Conservation (phyloP, 2,888 invertebrate species). For the Fragum sueziense region DNA sequence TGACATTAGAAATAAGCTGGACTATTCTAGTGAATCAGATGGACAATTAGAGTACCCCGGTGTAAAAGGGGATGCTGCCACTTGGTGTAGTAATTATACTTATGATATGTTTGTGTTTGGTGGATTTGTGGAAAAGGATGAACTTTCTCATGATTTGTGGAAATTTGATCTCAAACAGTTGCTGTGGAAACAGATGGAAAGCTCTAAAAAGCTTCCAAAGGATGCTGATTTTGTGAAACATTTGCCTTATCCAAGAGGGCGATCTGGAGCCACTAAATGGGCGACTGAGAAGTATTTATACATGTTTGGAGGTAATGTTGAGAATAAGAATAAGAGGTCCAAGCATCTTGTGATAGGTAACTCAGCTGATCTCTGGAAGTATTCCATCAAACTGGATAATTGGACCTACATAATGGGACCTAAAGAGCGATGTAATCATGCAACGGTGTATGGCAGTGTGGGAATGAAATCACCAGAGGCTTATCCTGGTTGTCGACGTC, state of each 20-base stretch:
- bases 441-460: conserved; percentile 54
- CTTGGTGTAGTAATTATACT: conserved; percentile 68
- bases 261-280: conserved; percentile 71
- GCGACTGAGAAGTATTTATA: conserved; percentile 54
- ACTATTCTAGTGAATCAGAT: conserved; percentile 24
- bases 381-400: conserved; percentile 51
- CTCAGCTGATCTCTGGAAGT: conserved; percentile 71
- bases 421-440: conserved; percentile 38
- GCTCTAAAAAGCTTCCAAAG: conserved; percentile 51
- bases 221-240: conserved; percentile 45
- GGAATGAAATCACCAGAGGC: conserved; percentile 30
- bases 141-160: conserved; percentile 73
- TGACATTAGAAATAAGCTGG: conserved; percentile 43
- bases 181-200: conserved; percentile 62
- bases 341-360: conserved; percentile 65
- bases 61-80: conserved; percentile 66
- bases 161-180: conserved; percentile 62
- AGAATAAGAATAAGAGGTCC: conserved; percentile 52
- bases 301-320: conserved; percentile 74
- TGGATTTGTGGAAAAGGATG: conserved; percentile 61
- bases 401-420: conserved; percentile 64
- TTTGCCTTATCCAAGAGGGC: conserved; percentile 59
- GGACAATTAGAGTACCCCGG: conserved; percentile 40
- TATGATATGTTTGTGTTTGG: conserved; percentile 69
- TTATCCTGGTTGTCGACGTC: conserved; percentile 67